Conservation (phyloP, 2,113 vertebrate species). For the Pseudorectes ferrugineus region DNA sequence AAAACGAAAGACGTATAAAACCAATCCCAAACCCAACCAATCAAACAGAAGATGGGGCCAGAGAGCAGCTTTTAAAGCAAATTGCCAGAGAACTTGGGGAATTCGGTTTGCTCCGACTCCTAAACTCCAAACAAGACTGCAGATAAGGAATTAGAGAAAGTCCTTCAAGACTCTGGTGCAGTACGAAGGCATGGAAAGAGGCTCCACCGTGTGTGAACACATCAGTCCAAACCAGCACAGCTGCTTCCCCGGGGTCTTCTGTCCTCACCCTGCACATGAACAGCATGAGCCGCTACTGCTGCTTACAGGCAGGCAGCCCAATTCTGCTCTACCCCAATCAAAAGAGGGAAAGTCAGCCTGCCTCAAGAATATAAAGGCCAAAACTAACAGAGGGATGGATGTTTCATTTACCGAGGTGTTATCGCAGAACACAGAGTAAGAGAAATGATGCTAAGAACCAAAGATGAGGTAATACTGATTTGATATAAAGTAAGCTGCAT, state of each 20-base stretch:
- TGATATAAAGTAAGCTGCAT: not conserved
- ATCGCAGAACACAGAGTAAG: not conserved
- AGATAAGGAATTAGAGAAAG: not conserved
- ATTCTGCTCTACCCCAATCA: not conserved
- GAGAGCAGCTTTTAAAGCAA: constrained; percentile 48
- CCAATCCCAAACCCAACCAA: not conserved
- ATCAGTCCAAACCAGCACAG: not conserved
- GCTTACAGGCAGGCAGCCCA: not conserved
- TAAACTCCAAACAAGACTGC: not conserved
- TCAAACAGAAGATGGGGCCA: constrained; percentile 55
- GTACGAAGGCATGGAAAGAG: fast-evolving
- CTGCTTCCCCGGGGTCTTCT: not conserved
- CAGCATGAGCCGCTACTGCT: not conserved
- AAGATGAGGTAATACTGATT: not conserved
- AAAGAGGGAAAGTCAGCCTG: not conserved
- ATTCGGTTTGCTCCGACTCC: not conserved
- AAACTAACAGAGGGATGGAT: not conserved
- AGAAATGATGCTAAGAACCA: not conserved
- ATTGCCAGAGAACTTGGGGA: not conserved
- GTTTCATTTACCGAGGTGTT: not conserved
- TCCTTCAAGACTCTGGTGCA: not conserved
- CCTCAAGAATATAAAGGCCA: not conserved
- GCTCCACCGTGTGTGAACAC: not conserved
- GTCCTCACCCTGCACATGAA: fast-evolving
- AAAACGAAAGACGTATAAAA: not conserved